phyloP scores from a whole-genome alignment of 2,113 vertebrate genomes.

The Canis aureus region DNA sequence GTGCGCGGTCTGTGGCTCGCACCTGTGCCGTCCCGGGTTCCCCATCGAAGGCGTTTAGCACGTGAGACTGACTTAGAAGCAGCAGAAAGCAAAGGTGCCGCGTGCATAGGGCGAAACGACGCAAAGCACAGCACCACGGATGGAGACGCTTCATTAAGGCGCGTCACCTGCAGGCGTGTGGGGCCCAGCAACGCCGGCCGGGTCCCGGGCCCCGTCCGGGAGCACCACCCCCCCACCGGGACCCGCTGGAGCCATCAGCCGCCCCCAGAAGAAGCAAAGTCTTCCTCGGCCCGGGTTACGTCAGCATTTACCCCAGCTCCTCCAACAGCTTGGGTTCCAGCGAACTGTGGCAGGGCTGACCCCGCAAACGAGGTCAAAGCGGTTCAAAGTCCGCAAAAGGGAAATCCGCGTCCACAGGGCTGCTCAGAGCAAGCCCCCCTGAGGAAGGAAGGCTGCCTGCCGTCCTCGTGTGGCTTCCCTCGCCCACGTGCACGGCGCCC shows the following conservation, averaged over 20 bases:
- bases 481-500: background rate
- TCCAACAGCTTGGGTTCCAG: background rate
- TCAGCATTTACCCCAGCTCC: conserved; percentile 65
- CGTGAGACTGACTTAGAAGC: background rate
- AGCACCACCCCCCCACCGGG: background rate
- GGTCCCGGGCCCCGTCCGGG: background rate
- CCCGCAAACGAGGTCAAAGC: conserved; percentile 32
- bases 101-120: background rate
- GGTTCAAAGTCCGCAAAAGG: conserved; percentile 27
- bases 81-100: background rate
- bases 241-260: conserved; percentile 41
- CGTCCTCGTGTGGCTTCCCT: background rate
- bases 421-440: background rate
- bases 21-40: background rate
- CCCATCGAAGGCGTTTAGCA: background rate
- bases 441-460: background rate
- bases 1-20: background rate
- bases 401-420: conserved; percentile 25
- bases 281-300: conserved; percentile 16
- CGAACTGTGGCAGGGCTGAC: background rate
- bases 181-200: background rate
- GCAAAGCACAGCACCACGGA: background rate
- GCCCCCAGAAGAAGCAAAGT: background rate
- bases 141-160: background rate
- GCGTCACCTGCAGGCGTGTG: background rate